phyloP scores from a whole-genome alignment of 2,888 invertebrate genomes.

The Cosmopolites sordidus region DNA sequence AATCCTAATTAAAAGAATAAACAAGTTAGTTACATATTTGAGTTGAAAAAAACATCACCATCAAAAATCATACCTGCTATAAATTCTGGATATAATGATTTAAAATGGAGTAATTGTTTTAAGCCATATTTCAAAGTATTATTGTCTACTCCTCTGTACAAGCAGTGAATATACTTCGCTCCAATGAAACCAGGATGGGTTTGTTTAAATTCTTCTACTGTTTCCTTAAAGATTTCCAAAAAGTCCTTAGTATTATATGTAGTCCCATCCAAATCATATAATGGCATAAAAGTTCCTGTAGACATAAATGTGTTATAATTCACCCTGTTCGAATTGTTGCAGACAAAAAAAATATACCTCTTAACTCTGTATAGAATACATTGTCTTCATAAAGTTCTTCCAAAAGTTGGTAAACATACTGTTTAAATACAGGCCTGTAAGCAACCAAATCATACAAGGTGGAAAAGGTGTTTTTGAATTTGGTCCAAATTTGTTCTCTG shows the following conservation, averaged over 20 bases:
- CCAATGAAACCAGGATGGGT: slow-evolving; percentile 58
- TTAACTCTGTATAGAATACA: slow-evolving; percentile 59
- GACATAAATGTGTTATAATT: too few species aligned
- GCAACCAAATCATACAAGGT: slow-evolving; percentile 52
- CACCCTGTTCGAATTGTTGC: too few species aligned
- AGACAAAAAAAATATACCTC: too few species aligned
- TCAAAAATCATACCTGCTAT: slow-evolving; percentile 66
- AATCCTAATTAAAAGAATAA: slow-evolving; percentile 53
- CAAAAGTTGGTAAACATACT: slow-evolving; percentile 53
- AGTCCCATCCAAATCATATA: slow-evolving; percentile 57
- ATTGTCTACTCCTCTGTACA: slow-evolving; percentile 51
- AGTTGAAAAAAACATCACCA: too few species aligned
- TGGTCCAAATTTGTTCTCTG: slow-evolving; percentile 50
- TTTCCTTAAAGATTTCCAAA: slow-evolving; percentile 50
- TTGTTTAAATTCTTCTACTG: slow-evolving; percentile 52
- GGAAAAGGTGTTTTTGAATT: slow-evolving; percentile 52
- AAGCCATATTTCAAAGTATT: slow-evolving; percentile 38
- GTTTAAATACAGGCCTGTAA: slow-evolving; percentile 55
- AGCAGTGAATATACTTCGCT: slow-evolving; percentile 58
- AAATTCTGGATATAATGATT: slow-evolving; percentile 57
- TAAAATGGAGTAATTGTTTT: slow-evolving; percentile 41
- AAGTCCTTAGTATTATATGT: slow-evolving; percentile 50
- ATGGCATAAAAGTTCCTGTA: slow-evolving; percentile 49
- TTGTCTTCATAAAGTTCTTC: slow-evolving; percentile 60
- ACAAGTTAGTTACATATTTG: too few species aligned